Evolutionary conservation across 1,140 invertebrate species (phyloP).

Genomic region (Ceratina calcarata): DNA sequence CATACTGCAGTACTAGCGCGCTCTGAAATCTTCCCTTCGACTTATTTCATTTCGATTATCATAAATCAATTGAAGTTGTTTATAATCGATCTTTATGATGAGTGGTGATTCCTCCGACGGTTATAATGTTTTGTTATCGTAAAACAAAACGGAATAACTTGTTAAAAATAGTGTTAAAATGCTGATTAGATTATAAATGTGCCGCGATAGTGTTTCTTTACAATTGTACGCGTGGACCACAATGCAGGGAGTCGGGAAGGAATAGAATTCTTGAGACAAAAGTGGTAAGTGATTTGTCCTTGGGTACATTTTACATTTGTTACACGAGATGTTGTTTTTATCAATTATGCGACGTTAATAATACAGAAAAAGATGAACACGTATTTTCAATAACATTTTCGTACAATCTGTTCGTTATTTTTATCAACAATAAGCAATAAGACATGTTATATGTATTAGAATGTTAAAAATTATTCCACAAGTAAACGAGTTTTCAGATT

Average conservation of each 20-base stretch:
- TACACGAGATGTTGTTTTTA: background rate
- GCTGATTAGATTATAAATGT: background rate
- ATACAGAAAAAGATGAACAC: background rate
- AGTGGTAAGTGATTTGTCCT: background rate
- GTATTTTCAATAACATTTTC: background rate
- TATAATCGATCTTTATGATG: too few relatives aligned
- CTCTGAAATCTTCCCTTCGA: too few relatives aligned
- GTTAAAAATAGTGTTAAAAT: background rate
- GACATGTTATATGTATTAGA: background rate
- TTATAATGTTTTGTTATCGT: background rate
- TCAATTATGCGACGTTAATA: background rate
- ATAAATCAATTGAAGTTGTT: background rate
- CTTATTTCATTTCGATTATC: background rate
- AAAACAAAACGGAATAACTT: background rate
- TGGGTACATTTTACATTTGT: background rate
- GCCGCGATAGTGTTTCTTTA: background rate
- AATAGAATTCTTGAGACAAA: background rate
- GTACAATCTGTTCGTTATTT: background rate
- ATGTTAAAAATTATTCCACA: constrained; percentile 60
- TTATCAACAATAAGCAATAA: background rate
- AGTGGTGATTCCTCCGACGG: too few relatives aligned
- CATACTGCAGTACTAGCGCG: background rate
- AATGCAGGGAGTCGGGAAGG: background rate
- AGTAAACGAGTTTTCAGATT: constrained; percentile 71
- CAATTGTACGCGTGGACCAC: background rate